phyloP scores from a whole-genome alignment of 2,797 vertebrate genomes.

The Hypotaenidia philippensis region DNA sequence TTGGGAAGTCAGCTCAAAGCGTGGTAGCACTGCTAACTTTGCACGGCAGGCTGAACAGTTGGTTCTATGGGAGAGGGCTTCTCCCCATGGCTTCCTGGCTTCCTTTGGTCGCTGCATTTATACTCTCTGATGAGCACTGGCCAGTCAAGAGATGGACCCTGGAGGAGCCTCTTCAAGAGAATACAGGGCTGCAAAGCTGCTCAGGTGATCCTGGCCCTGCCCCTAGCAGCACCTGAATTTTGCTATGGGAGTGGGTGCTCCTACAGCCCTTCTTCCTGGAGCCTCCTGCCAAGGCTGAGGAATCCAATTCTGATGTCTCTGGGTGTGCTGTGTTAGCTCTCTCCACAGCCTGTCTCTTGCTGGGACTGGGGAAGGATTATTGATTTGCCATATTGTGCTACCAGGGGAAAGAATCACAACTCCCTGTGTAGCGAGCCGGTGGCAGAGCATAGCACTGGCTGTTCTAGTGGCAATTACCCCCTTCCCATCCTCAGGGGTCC shows the following conservation, averaged over 20 bases:
- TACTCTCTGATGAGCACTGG: background rate
- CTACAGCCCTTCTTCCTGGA: background rate
- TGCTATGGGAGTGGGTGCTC: background rate
- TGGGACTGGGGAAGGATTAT: background rate
- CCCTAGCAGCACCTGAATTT: background rate
- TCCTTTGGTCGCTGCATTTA: background rate
- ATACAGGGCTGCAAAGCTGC: background rate
- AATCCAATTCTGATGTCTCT: background rate
- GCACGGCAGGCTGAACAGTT: background rate
- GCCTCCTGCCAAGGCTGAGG: background rate
- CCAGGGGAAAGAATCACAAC: fast-evolving
- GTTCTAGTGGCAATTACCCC: background rate
- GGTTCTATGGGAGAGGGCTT: background rate
- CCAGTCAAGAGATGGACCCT: background rate
- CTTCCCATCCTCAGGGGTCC: background rate
- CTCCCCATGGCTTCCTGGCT: background rate
- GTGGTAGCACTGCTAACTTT: background rate
- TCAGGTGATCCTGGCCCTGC: background rate
- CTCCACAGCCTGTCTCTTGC: background rate
- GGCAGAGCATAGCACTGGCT: background rate
- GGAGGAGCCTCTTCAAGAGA: background rate
- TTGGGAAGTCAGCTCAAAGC: background rate
- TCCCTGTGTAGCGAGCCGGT: fast-evolving
- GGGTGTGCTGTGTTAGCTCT: background rate
- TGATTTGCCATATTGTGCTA: background rate